Conservation (phyloP, 2,113 vertebrate genomes). For the Sinosuthora webbiana region DNA sequence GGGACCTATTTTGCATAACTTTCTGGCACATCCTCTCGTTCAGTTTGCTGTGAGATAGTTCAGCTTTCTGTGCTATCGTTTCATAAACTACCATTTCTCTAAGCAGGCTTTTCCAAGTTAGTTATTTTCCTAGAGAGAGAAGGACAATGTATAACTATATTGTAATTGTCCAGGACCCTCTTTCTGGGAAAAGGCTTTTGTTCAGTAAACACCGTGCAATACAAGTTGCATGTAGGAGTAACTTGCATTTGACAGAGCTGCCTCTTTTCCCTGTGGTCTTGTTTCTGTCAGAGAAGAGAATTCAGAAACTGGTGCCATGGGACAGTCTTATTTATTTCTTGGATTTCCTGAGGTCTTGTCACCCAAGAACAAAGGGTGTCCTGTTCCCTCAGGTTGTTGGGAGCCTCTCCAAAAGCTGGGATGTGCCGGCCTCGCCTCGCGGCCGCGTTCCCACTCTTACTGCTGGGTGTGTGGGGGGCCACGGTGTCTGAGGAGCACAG, state of each 20-base stretch:
- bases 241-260: background rate
- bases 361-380: background rate
- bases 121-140: background rate
- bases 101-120: background rate
- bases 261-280: background rate
- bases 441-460: background rate
- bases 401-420: background rate
- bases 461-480: background rate
- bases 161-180: background rate
- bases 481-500: background rate
- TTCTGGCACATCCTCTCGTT: too few species aligned
- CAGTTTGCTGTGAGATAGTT: background rate
- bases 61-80: accelerated
- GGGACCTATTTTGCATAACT: background rate
- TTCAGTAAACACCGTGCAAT: background rate
- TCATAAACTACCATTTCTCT: background rate
- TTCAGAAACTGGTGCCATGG: background rate
- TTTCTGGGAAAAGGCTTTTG: background rate
- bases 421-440: background rate
- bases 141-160: background rate
- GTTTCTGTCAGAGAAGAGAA: background rate
- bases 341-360: background rate
- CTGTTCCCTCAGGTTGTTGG: background rate
- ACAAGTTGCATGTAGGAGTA: background rate
- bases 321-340: background rate